These are phyloP conservation scores for Lithobates pipiens DNA, from an alignment of 2,797 vertebrate genomes.

Conservation along the genomic window DNA sequence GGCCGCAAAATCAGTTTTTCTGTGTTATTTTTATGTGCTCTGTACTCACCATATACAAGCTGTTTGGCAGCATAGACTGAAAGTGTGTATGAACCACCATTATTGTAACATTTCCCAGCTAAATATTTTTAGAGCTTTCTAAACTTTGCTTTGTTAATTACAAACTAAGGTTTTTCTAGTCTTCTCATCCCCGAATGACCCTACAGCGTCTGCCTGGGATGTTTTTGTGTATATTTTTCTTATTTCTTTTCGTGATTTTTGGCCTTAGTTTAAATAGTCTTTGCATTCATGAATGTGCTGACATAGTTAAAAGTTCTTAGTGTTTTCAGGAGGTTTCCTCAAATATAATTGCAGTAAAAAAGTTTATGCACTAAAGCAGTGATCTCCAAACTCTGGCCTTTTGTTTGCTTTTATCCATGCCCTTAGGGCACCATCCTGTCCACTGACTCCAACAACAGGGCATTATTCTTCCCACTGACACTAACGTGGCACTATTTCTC, in stretches of 20 bases:
- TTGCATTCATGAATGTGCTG: background rate
- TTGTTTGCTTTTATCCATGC: no score
- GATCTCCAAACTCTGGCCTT: no score
- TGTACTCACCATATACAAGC: conserved; percentile 18
- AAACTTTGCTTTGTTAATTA: conserved; percentile 3
- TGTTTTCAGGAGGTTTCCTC: no score
- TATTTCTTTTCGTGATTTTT: background rate
- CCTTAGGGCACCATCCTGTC: no score
- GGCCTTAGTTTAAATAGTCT: background rate
- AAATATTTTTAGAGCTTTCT: conserved; percentile 45
- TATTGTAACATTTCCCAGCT: conserved; percentile 25
- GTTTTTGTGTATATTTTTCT: background rate
- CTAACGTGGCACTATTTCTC: no score
- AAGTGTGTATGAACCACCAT: background rate
- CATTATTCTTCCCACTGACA: no score
- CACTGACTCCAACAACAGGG: no score
- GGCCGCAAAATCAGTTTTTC: background rate
- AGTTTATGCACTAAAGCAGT: no score
- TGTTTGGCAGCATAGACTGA: conserved; percentile 18
- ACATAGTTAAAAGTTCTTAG: background rate
- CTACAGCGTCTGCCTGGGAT: background rate
- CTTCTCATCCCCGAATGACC: conserved; percentile 12
- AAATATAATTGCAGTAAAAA: no score
- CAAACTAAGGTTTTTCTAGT: conserved; percentile 14
- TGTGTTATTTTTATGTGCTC: conserved; percentile 7